Percentiles rank a stretch among this genome's conserved stretches.
Conservation (phyloP, 2,888 invertebrate species). For the Andrena dorsata region DNA sequence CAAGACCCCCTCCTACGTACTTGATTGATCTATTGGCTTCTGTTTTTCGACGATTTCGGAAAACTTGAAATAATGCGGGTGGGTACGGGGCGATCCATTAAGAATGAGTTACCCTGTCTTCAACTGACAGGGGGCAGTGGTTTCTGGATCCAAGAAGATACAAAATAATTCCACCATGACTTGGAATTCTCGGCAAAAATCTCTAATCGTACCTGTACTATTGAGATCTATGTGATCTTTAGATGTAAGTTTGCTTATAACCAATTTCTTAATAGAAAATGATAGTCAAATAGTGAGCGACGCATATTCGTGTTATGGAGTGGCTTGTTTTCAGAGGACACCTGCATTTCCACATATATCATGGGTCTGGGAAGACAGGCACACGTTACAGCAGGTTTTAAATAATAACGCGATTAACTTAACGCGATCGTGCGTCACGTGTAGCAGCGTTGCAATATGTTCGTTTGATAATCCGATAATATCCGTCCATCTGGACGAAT, state of each 20-base stretch:
- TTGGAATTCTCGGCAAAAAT: no score
- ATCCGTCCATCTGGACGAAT: conserved; percentile 51
- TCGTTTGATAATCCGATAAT: conserved; percentile 68
- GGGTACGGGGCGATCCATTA: not conserved
- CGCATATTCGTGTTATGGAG: not conserved
- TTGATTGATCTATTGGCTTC: conserved; percentile 66
- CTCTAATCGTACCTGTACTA: no score
- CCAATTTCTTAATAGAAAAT: not conserved
- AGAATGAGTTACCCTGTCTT: not conserved
- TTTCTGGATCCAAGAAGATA: not conserved
- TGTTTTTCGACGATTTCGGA: conserved; percentile 47
- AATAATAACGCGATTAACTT: conserved; percentile 68
- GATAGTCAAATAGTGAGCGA: no score
- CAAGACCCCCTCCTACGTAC: conserved; percentile 44
- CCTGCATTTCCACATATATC: conserved; percentile 1
- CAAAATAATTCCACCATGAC: no score
- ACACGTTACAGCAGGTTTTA: conserved; percentile 39
- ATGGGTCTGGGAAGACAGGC: conserved; percentile 5
- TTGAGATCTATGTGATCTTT: no score
- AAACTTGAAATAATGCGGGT: conserved; percentile 13
- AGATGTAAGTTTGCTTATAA: no score
- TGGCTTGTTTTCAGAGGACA: not conserved
- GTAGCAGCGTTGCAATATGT: conserved; percentile 42
- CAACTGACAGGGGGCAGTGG: not conserved
- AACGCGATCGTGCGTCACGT: conserved; percentile 56